Evolutionary conservation across 2,113 vertebrate species (phyloP).

Genomic region (Strigops habroptila): DNA sequence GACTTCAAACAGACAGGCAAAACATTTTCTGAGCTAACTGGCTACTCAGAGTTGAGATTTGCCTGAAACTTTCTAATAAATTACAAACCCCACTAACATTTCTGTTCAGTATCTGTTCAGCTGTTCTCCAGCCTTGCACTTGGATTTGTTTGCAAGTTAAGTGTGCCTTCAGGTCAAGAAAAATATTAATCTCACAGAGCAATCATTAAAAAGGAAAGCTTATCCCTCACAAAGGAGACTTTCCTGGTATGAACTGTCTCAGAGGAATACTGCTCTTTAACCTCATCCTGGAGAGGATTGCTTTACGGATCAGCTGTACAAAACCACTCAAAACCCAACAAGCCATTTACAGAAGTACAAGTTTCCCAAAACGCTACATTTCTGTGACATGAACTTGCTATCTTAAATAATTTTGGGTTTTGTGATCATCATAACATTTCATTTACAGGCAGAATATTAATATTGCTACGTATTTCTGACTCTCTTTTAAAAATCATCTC

Average conservation of each 20-base stretch:
- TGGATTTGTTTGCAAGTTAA: conserved; percentile 1
- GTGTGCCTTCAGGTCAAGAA: background rate
- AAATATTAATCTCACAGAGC: conserved; percentile 41
- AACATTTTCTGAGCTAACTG: background rate
- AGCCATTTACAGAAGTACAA: background rate
- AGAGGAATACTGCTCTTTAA: background rate
- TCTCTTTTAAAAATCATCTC: background rate
- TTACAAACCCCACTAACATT: background rate
- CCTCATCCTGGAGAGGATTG: background rate
- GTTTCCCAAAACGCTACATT: background rate
- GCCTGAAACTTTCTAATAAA: background rate
- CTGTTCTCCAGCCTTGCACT: background rate
- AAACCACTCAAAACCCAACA: background rate
- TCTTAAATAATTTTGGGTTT: background rate
- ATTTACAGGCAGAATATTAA: background rate
- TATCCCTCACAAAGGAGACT: background rate
- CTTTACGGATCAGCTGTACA: background rate
- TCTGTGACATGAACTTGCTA: background rate
- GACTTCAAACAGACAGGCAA: background rate
- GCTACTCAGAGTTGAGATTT: background rate
- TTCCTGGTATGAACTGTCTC: background rate
- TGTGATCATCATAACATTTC: background rate
- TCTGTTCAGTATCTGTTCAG: background rate
- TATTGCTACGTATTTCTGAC: background rate
- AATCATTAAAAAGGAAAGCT: conserved; percentile 36